Conservation (phyloP, 2,888 invertebrate genomes). For the Clunio marinus region DNA sequence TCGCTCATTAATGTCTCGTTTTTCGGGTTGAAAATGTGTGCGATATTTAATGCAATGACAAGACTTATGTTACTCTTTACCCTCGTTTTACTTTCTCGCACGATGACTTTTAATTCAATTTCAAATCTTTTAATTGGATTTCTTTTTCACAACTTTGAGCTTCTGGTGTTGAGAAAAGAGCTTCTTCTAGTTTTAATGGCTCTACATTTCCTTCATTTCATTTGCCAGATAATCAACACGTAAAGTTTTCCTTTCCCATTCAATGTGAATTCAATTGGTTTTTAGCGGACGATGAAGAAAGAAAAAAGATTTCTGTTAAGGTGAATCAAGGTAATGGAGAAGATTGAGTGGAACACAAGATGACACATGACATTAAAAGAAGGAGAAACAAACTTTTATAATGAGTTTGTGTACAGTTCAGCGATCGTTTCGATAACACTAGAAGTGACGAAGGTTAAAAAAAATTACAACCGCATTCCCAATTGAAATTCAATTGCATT, state of each 20-base stretch:
- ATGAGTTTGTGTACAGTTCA: conserved; percentile 20
- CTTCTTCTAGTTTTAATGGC: conserved; percentile 32
- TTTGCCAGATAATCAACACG: conserved; percentile 38
- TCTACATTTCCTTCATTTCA: conserved; percentile 14
- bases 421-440: conserved; percentile 9
- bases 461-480: neutral
- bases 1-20: too few species aligned
- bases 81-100: neutral
- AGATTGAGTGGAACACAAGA: conserved; percentile 36
- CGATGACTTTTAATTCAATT: conserved; percentile 37
- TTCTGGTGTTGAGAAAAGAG: neutral
- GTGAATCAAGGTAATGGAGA: neutral
- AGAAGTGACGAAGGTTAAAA: conserved; percentile 21
- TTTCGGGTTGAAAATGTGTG: neutral
- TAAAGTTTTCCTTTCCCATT: conserved; percentile 26
- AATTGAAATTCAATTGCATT: neutral
- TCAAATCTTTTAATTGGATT: conserved; percentile 37
- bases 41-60: conserved; percentile 6
- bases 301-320: neutral
- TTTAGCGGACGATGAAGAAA: neutral
- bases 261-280: conserved; percentile 15
- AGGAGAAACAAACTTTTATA: conserved; percentile 16
- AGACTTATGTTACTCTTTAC: neutral
- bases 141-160: conserved; percentile 13
- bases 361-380: conserved; percentile 30